Conservation (phyloP, 2,888 invertebrate species). For the Hedychridium roseum region DNA sequence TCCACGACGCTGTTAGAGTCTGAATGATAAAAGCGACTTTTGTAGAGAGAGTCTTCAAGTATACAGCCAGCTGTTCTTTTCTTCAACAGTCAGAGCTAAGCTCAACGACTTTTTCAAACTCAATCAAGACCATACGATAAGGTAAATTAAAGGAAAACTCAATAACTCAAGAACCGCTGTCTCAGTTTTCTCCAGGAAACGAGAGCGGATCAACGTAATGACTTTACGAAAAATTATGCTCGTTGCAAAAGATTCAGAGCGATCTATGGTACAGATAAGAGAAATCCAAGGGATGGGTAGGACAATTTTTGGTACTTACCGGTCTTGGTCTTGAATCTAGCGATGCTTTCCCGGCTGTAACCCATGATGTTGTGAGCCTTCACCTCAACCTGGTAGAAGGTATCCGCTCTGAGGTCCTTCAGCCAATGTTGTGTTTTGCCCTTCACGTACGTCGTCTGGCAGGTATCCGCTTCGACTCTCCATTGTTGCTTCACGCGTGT, state of each 20-base stretch:
- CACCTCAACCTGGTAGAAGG: constrained; percentile 84
- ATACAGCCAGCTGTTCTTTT: constrained; percentile 6
- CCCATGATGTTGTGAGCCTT: constrained; percentile 88
- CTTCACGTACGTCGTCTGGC: constrained; percentile 70
- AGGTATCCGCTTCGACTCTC: constrained; percentile 66
- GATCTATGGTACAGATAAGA: no score
- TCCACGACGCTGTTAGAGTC: constrained; percentile 57
- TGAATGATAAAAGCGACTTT: constrained; percentile 58
- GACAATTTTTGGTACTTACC: no score
- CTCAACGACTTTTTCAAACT: background rate
- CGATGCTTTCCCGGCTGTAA: constrained; percentile 78
- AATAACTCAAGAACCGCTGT: no score
- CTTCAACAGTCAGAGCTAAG: no score
- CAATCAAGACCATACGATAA: background rate
- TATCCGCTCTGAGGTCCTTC: constrained; percentile 76
- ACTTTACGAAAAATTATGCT: no score
- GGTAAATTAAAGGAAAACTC: no score
- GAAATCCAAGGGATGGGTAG: no score
- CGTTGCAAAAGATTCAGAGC: no score
- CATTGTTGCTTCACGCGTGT: no score
- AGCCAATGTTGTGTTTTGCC: constrained; percentile 75
- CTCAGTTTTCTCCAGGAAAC: no score
- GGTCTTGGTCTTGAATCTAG: constrained; percentile 84
- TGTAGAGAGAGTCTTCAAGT: constrained; percentile 33
- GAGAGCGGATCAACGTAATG: no score